A percentile compares a stretch with the other conserved stretches of the same genome.
Conservation (phyloP, 2,113 vertebrate genomes). For the Scophthalmus maximus region DNA sequence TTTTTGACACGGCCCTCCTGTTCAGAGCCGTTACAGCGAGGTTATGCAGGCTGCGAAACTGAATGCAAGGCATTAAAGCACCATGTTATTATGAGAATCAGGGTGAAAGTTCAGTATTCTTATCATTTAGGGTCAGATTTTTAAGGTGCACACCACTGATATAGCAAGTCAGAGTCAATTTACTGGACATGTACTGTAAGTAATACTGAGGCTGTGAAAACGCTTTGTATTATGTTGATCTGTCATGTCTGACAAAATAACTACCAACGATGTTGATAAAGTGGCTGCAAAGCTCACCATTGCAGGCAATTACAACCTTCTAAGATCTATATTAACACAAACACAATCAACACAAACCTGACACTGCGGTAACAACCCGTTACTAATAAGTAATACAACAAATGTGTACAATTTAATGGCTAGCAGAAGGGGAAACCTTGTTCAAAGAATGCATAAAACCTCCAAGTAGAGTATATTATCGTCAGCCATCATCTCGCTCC, state of each 20-base stretch:
- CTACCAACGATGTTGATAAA: neutral
- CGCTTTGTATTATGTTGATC: neutral
- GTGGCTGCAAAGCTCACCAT: neutral
- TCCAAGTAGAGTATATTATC: neutral
- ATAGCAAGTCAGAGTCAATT: slow-evolving; percentile 10
- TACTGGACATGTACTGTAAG: neutral
- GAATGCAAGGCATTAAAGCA: neutral
- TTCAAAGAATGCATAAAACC: neutral
- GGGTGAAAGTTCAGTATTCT: too few species aligned
- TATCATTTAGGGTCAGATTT: too few species aligned
- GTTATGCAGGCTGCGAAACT: too few species aligned
- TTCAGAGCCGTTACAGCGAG: neutral
- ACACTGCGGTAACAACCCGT: neutral
- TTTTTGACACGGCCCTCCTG: neutral
- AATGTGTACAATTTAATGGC: neutral
- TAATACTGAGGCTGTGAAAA: neutral
- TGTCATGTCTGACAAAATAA: slow-evolving; percentile 1
- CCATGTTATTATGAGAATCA: neutral
- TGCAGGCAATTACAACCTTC: neutral
- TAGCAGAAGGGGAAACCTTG: too few species aligned
- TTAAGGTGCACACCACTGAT: neutral
- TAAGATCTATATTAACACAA: neutral
- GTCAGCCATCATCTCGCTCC: too few species aligned
- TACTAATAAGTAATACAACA: neutral
- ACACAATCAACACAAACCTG: neutral